phyloP scores from a whole-genome alignment of 2,113 vertebrate genomes.

The Ammospiza nelsoni region DNA sequence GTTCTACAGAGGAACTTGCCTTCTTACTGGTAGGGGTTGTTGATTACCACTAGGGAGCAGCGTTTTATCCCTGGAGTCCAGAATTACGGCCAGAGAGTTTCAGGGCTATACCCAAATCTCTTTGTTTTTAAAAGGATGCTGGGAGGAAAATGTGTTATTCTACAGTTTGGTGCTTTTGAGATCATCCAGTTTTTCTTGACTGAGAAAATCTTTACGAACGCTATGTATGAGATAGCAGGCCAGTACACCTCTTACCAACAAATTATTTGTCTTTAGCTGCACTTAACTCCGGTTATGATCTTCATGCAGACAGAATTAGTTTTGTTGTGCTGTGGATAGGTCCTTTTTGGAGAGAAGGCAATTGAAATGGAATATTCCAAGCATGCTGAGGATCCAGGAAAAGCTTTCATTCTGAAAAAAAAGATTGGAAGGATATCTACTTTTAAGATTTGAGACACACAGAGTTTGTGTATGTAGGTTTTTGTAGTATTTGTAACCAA shows the following conservation, averaged over 20 bases:
- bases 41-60: background rate
- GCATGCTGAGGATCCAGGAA: background rate
- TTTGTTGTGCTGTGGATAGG: background rate
- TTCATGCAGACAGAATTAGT: background rate
- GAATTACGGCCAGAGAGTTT: background rate
- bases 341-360: background rate
- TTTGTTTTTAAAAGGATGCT: background rate
- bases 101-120: background rate
- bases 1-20: background rate
- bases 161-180: background rate
- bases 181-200: background rate
- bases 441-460: background rate
- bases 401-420: background rate
- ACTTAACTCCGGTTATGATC: background rate
- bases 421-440: background rate
- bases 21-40: background rate
- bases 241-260: background rate
- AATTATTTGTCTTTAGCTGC: background rate
- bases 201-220: background rate
- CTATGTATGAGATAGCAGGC: background rate
- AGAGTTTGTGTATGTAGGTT: background rate
- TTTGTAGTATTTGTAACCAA: background rate
- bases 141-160: background rate
- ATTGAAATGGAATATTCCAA: background rate
- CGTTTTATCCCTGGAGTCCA: background rate